phyloP scores from a whole-genome alignment of 2,113 vertebrate genomes.

The Bothrops jararaca region DNA sequence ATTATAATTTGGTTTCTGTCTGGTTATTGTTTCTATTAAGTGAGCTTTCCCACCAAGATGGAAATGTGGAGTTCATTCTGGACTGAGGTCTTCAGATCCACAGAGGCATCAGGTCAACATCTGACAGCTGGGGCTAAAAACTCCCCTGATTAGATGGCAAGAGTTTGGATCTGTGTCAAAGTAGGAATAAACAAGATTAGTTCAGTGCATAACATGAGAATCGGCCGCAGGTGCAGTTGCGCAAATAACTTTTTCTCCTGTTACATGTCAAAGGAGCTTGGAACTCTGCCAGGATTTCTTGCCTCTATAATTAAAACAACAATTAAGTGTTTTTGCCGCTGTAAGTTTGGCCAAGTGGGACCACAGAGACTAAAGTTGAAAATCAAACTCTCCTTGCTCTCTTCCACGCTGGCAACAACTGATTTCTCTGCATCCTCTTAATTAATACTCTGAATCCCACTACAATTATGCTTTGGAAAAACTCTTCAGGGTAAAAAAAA shows the following conservation, averaged over 20 bases:
- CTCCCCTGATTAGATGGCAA: neutral
- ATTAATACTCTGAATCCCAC: neutral
- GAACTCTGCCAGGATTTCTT: neutral
- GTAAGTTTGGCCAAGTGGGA: neutral
- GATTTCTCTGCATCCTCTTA: neutral
- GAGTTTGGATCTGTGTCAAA: neutral
- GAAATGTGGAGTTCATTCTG: neutral
- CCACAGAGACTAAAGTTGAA: neutral
- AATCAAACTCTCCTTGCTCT: neutral
- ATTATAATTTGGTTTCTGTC: neutral
- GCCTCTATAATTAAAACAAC: neutral
- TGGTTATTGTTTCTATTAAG: neutral
- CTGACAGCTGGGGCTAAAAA: neutral
- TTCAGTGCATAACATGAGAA: neutral
- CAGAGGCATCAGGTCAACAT: neutral
- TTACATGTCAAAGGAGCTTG: neutral
- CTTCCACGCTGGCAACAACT: neutral
- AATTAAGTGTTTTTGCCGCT: neutral
- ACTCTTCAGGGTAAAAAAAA: neutral
- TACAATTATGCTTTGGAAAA: neutral
- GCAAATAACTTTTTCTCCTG: neutral
- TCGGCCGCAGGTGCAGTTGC: neutral
- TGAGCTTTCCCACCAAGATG: neutral
- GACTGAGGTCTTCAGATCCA: neutral
- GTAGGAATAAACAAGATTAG: neutral